Evolutionary conservation across 1,140 invertebrate species (phyloP).

Genomic region (Eurytemora carolleeae): DNA sequence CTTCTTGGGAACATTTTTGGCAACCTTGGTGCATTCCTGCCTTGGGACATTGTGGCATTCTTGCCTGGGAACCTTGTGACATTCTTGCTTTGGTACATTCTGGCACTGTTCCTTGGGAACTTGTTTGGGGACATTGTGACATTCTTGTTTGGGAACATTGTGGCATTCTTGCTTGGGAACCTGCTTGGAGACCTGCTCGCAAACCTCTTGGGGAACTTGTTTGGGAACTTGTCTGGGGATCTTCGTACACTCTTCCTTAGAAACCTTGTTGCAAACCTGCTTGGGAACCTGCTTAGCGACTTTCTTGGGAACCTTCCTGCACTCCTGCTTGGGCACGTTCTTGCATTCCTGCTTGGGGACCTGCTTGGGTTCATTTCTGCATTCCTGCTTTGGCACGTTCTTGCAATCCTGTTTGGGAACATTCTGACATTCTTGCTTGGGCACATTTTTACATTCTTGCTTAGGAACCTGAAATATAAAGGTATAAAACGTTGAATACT

Average conservation of each 20-base stretch:
- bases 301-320: constrained; percentile 9
- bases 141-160: constrained; percentile 13
- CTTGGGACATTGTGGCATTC: constrained; percentile 9
- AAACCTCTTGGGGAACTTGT: constrained; percentile 11
- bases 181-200: constrained; percentile 9
- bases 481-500: neutral
- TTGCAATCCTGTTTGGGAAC: neutral
- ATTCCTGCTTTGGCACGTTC: neutral
- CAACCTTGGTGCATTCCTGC: constrained; percentile 7
- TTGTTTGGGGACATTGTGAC: constrained; percentile 14
- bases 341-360: neutral
- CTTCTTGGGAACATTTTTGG: constrained; percentile 7
- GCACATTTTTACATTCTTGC: neutral
- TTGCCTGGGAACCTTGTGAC: constrained; percentile 13
- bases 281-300: constrained; percentile 15
- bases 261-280: constrained; percentile 8
- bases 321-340: constrained; percentile 11
- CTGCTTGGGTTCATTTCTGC: neutral
- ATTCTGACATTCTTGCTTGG: neutral
- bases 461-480: neutral
- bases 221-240: constrained; percentile 11
- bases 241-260: constrained; percentile 8
- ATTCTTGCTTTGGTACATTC: constrained; percentile 12
- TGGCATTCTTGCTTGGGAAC: constrained; percentile 13
- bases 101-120: constrained; percentile 13